Percentiles rank a stretch among this genome's conserved stretches.
These are phyloP conservation scores for Drosophila carrolli DNA, from an alignment of 1,140 invertebrate species.

Conservation along the genomic window DNA sequence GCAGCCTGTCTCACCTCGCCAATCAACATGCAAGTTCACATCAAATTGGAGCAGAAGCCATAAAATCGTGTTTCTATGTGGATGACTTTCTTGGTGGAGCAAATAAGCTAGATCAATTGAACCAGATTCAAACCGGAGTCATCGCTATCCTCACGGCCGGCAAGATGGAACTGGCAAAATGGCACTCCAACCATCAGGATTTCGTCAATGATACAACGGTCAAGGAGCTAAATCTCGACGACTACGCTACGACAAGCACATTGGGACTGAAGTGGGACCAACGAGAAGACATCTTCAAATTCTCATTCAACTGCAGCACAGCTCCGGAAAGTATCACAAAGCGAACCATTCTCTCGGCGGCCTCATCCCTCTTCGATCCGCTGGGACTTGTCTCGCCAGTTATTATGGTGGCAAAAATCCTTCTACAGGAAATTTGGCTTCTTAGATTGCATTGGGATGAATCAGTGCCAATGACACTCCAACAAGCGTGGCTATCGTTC, in stretches of 20 bases:
- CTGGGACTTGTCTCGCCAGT: not conserved
- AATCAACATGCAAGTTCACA: not conserved
- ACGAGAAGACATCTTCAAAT: too few species aligned
- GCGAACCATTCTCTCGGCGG: too few species aligned
- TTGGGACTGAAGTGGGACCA: too few species aligned
- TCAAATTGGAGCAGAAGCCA: not conserved
- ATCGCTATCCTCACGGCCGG: too few species aligned
- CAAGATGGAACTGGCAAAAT: not conserved
- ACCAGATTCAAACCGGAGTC: not conserved
- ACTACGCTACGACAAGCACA: not conserved
- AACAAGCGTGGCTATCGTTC: too few species aligned
- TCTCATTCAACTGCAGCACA: not conserved
- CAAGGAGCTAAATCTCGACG: not conserved
- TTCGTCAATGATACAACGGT: not conserved
- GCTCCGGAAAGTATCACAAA: too few species aligned
- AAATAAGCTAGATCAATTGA: too few species aligned
- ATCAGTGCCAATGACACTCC: too few species aligned
- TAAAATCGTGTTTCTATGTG: not conserved
- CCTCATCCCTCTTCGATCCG: too few species aligned
- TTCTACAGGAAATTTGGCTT: not conserved
- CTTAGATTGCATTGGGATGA: not conserved
- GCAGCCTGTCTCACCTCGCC: not conserved
- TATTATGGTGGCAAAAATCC: too few species aligned
- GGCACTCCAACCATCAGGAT: too few species aligned
- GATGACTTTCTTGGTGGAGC: not conserved